Percentiles rank a stretch among this genome's conserved stretches.
phyloP scores from a whole-genome alignment of 2,888 invertebrate genomes.

The Pseudococcus jackbeardsleyi region DNA sequence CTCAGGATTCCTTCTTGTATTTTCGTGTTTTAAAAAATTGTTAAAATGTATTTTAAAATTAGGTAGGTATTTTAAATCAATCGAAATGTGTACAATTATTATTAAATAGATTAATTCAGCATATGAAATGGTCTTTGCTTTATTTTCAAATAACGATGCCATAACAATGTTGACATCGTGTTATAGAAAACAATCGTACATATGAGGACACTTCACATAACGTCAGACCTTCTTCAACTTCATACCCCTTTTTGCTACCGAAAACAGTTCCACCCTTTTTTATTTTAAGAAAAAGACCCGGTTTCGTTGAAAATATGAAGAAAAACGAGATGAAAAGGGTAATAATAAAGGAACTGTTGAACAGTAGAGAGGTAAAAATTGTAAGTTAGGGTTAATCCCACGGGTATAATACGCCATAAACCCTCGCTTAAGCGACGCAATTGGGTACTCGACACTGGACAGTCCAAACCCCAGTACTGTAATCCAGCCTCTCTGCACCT shows the following conservation, averaged over 20 bases:
- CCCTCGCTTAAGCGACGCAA: conserved; percentile 58
- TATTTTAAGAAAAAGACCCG: background rate
- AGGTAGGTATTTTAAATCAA: background rate
- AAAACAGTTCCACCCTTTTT: background rate
- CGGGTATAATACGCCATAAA: conserved; percentile 60
- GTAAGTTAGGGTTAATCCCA: conserved; percentile 61
- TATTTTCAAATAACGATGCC: background rate
- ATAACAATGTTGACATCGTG: too few species aligned
- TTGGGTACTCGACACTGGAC: conserved; percentile 60
- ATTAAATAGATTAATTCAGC: conserved; percentile 7
- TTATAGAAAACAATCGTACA: background rate
- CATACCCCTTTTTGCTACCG: background rate
- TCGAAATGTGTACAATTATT: background rate
- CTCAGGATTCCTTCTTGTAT: background rate
- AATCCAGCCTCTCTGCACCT: conserved; percentile 62
- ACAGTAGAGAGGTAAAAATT: conserved; percentile 57
- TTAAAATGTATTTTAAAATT: background rate
- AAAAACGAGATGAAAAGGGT: conserved; percentile 34
- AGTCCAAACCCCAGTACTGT: conserved; percentile 60
- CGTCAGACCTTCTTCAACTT: background rate
- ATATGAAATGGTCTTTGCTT: background rate
- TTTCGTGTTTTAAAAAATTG: background rate
- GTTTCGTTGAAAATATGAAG: conserved; percentile 9
- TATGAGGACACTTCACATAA: background rate
- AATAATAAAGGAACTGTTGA: conserved; percentile 61